phyloP scores from a whole-genome alignment of 2,113 vertebrate species.

The Lynx canadensis region DNA sequence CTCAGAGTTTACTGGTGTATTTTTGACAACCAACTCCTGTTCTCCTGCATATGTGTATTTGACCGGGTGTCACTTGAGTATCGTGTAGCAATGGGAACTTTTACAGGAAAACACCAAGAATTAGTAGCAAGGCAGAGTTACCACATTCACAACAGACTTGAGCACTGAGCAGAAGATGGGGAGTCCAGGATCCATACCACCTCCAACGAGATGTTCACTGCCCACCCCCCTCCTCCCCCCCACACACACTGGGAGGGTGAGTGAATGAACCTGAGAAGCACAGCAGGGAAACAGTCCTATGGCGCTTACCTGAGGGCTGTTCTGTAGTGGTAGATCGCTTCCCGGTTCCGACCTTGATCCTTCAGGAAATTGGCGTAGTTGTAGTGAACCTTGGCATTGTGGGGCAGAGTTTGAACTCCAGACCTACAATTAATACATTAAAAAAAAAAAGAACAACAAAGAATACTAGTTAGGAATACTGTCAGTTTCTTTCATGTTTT shows the following conservation, averaged over 20 bases:
- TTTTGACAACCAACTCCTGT: slow-evolving; percentile 73
- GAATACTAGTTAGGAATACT: neutral
- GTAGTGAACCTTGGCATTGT: slow-evolving; percentile 99
- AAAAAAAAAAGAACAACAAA: neutral
- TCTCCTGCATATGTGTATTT: slow-evolving; percentile 42
- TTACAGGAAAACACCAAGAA: neutral
- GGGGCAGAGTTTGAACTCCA: slow-evolving; percentile 96
- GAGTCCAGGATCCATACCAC: neutral
- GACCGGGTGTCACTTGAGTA: neutral
- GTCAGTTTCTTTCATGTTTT: neutral
- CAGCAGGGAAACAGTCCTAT: fast-evolving
- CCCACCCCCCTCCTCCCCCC: too few relatives aligned
- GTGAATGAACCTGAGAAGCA: fast-evolving
- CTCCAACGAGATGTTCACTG: neutral
- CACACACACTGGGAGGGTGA: fast-evolving
- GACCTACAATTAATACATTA: slow-evolving; percentile 86
- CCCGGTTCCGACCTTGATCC: slow-evolving; percentile 90
- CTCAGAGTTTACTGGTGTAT: slow-evolving; percentile 64
- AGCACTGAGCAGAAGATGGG: neutral
- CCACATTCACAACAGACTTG: neutral
- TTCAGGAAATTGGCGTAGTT: slow-evolving; percentile 99
- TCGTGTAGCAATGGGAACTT: slow-evolving; percentile 59
- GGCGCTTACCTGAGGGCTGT: slow-evolving; percentile 90
- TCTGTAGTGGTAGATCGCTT: slow-evolving; percentile 96
- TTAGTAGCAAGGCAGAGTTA: slow-evolving; percentile 42